Evolutionary conservation across 2,797 vertebrate genomes (phyloP).

Genomic region (Sternotherus odoratus): DNA sequence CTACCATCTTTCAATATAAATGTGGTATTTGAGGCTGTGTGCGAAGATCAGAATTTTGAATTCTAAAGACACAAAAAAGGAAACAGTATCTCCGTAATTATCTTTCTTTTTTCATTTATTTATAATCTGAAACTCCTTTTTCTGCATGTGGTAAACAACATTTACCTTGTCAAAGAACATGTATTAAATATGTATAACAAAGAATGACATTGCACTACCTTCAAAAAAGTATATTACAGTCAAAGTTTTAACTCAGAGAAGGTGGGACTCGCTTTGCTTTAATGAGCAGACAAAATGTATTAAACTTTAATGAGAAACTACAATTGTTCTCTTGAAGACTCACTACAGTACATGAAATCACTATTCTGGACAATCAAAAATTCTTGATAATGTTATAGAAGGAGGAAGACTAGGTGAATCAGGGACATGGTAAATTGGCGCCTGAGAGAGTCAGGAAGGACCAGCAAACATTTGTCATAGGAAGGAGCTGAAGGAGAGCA

Average conservation of each 20-base stretch:
- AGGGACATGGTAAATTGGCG: neutral
- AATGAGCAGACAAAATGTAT: neutral
- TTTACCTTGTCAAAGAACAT: constrained; percentile 22
- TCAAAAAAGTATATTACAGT: neutral
- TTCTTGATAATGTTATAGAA: neutral
- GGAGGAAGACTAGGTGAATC: neutral
- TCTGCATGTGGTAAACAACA: neutral
- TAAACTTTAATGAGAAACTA: neutral
- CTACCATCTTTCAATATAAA: neutral
- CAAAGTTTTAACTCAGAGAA: neutral
- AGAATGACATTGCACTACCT: neutral
- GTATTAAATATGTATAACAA: neutral
- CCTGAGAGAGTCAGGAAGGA: neutral
- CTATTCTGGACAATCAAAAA: neutral
- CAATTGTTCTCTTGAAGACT: neutral
- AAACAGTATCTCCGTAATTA: neutral
- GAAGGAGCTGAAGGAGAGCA: neutral
- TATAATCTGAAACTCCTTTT: neutral
- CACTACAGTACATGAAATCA: neutral
- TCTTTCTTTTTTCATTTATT: neutral
- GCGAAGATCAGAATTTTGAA: constrained; percentile 20
- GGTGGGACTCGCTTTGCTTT: neutral
- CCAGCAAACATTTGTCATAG: neutral
- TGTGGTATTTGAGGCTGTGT: neutral
- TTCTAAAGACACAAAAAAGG: neutral